Conservation (phyloP, 1,140 invertebrate species). For the Bombus ignitus region DNA sequence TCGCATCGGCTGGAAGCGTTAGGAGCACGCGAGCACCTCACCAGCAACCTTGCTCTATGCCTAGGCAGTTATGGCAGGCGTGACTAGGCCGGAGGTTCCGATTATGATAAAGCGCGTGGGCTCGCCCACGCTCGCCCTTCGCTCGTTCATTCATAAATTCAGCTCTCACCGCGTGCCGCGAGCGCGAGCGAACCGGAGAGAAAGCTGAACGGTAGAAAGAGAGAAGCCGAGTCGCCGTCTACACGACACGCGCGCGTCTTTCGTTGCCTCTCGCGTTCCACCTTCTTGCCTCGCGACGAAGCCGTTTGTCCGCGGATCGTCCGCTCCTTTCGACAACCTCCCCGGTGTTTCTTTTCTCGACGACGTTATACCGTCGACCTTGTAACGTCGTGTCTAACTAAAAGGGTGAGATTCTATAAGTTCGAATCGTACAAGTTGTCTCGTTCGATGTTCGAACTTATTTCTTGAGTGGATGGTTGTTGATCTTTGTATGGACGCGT, state of each 20-base stretch:
- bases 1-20: slow-evolving; percentile 24
- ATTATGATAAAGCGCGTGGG: slow-evolving; percentile 70
- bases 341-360: not conserved
- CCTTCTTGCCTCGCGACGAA: slow-evolving; percentile 62
- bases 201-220: slow-evolving; percentile 29
- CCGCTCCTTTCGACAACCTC: not conserved
- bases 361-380: not conserved
- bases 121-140: slow-evolving; percentile 67
- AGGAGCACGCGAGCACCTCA: slow-evolving; percentile 19
- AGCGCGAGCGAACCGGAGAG: slow-evolving; percentile 13
- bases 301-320: slow-evolving; percentile 59
- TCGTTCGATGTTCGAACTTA: not conserved
- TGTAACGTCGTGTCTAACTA: not conserved
- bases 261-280: slow-evolving; percentile 59
- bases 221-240: slow-evolving; percentile 54
- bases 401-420: too few relatives aligned
- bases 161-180: slow-evolving; percentile 64
- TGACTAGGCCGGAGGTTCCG: slow-evolving; percentile 68
- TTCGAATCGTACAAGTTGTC: too few relatives aligned
- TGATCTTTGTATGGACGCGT: not conserved
- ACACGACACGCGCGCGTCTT: slow-evolving; percentile 67
- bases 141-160: slow-evolving; percentile 69
- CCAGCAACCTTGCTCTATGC: slow-evolving; percentile 64
- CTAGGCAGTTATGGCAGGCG: slow-evolving; percentile 63
- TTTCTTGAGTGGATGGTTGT: not conserved